These are phyloP conservation scores for Ennomos quercinarius DNA, from an alignment of 2,888 invertebrate species.

Conservation along the genomic window DNA sequence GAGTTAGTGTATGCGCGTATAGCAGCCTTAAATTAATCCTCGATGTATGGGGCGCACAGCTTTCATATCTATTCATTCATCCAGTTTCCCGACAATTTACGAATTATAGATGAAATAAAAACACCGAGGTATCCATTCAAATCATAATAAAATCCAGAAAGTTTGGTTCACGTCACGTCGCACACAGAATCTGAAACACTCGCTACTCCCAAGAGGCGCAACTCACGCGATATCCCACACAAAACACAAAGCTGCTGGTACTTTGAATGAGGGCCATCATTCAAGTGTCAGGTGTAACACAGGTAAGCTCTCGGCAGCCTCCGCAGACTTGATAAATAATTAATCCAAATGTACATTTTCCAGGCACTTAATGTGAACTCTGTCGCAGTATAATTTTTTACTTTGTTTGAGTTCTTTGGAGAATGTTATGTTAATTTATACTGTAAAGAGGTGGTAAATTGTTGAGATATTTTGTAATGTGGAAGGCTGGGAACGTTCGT, in stretches of 20 bases:
- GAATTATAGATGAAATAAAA: no score
- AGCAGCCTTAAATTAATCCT: no score
- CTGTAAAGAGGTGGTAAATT: background rate
- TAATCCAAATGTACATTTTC: conserved; percentile 41
- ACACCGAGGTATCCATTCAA: no score
- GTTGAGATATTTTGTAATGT: no score
- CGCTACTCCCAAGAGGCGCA: conserved; percentile 10
- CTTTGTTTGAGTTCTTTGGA: background rate
- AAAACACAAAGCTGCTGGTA: conserved; percentile 34
- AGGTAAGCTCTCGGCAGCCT: conserved; percentile 48
- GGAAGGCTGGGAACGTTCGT: no score
- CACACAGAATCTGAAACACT: conserved; percentile 6
- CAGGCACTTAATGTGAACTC: conserved; percentile 19
- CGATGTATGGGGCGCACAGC: no score
- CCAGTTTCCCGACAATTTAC: no score
- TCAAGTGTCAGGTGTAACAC: conserved; percentile 54
- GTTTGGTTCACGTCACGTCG: no score
- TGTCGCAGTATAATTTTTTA: conserved; percentile 10
- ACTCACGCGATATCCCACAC: conserved; percentile 25
- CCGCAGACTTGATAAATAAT: conserved; percentile 55
- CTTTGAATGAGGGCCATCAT: conserved; percentile 52
- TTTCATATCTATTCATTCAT: no score
- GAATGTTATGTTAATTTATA: background rate
- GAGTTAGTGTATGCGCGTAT: no score
- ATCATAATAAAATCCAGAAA: no score